A percentile compares a stretch with the other conserved stretches of the same genome.
These are phyloP conservation scores for Osmerus eperlanus DNA, from an alignment of 2,113 vertebrate species.

Conservation along the genomic window DNA sequence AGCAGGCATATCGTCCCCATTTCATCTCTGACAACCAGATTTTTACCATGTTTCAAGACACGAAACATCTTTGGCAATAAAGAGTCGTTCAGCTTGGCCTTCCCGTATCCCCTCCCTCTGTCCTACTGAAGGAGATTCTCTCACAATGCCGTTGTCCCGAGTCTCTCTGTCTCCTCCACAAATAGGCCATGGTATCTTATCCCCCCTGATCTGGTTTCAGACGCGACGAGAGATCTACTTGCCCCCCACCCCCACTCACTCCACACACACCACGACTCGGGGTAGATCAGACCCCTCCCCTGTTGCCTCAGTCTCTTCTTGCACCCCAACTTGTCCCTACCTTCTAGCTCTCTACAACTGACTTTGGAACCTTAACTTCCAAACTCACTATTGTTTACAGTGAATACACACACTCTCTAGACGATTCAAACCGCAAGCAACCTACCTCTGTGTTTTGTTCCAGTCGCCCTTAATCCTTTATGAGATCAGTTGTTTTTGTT, in stretches of 20 bases:
- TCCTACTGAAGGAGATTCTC: conserved; percentile 68
- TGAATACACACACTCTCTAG: conserved; percentile 40
- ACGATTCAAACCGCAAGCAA: background rate
- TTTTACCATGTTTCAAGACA: no score
- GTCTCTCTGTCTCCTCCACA: conserved; percentile 76
- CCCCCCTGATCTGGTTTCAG: conserved; percentile 72
- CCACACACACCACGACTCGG: no score
- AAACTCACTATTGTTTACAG: conserved; percentile 63
- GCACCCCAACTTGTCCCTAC: conserved; percentile 39
- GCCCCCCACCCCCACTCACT: conserved; percentile 18
- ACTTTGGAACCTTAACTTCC: conserved; percentile 67
- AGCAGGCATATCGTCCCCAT: no score
- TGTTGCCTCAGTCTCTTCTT: conserved; percentile 50
- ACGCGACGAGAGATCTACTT: conserved; percentile 63
- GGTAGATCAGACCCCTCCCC: conserved; percentile 44
- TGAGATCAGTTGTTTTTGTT: no score
- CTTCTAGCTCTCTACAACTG: conserved; percentile 55
- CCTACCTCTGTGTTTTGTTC: background rate
- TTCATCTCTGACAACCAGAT: no score
- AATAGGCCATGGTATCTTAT: conserved; percentile 73
- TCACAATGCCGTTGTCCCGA: conserved; percentile 68
- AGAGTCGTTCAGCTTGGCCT: background rate
- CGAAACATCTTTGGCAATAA: no score
- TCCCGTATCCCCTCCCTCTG: conserved; percentile 41
- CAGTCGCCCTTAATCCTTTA: no score